Conservation (phyloP, 2,113 vertebrate genomes). For the Grallaria varia region DNA sequence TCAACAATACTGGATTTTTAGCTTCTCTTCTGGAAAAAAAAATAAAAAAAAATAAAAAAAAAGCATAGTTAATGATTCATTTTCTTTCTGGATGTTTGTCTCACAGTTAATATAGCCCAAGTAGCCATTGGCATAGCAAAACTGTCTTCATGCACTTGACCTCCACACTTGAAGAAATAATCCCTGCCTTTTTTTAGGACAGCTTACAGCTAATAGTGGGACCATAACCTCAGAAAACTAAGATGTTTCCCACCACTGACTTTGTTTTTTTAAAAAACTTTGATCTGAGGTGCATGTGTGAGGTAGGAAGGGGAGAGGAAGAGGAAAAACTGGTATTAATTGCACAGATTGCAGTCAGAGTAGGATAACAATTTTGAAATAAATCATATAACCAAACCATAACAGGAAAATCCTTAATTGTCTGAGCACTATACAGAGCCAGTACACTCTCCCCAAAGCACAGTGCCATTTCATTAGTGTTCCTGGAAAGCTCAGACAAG, state of each 20-base stretch:
- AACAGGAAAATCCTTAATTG: constrained; percentile 54
- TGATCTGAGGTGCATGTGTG: not conserved
- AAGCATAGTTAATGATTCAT: not conserved
- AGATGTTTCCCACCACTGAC: not conserved
- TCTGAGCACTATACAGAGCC: not conserved
- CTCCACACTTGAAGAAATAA: not conserved
- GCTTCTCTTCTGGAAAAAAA: not conserved
- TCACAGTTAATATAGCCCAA: not conserved
- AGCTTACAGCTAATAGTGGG: not conserved
- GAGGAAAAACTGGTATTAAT: constrained; percentile 2
- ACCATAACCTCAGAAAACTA: not conserved
- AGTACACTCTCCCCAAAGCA: not conserved
- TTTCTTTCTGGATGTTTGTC: not conserved
- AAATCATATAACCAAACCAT: constrained; percentile 32
- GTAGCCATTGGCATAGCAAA: not conserved
- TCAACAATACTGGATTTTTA: not conserved
- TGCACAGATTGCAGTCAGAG: not conserved
- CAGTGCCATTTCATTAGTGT: not conserved
- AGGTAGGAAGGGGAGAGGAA: constrained; percentile 10
- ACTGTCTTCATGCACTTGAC: not conserved
- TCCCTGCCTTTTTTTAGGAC: not conserved
- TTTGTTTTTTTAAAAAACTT: constrained; percentile 19
- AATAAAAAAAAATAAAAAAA: not conserved
- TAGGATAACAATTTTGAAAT: constrained; percentile 38
- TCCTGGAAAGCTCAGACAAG: constrained; percentile 1